These are phyloP conservation scores for Pocillopora damicornis DNA, from an alignment of 64 coral and sea anemone species.

Conservation along the genomic window DNA sequence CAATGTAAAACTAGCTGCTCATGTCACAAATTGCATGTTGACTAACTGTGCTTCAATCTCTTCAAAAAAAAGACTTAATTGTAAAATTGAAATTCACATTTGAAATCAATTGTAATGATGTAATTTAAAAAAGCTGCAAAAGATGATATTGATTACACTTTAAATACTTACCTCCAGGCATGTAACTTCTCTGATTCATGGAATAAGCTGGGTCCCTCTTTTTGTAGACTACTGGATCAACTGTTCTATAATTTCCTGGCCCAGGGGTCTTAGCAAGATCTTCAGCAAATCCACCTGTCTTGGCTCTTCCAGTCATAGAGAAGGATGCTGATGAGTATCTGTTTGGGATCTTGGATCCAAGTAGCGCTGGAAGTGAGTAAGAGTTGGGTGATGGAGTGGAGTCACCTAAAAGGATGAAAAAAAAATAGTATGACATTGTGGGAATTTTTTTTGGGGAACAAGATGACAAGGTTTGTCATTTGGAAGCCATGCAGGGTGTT, in stretches of 20 bases:
- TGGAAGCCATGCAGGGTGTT: too few species aligned
- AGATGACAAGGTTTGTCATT: too few species aligned
- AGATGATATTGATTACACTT: too few species aligned
- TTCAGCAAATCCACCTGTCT: constrained; percentile 93
- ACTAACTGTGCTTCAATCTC: too few species aligned
- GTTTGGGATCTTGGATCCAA: constrained; percentile 79
- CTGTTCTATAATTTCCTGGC: constrained; percentile 79
- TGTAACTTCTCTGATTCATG: constrained; percentile 72
- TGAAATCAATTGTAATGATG: too few species aligned
- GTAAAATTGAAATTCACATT: too few species aligned
- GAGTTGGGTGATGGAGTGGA: constrained; percentile 84
- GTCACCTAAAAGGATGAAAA: constrained; percentile 60
- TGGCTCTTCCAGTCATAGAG: constrained; percentile 93
- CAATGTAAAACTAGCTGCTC: too few species aligned
- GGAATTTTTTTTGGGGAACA: neutral
- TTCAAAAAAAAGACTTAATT: too few species aligned
- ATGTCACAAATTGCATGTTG: too few species aligned
- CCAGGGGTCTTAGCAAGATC: constrained; percentile 96
- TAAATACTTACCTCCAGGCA: constrained; percentile 75
- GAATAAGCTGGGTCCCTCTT: constrained; percentile 71
- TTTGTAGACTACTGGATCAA: constrained; percentile 56
- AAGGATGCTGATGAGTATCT: constrained; percentile 86
- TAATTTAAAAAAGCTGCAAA: too few species aligned
- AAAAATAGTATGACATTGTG: neutral
- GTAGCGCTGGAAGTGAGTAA: constrained; percentile 65